Base-by-base conservation (phyloP, 1,140 invertebrate genomes). In the Heliconius melpomene region DNA sequence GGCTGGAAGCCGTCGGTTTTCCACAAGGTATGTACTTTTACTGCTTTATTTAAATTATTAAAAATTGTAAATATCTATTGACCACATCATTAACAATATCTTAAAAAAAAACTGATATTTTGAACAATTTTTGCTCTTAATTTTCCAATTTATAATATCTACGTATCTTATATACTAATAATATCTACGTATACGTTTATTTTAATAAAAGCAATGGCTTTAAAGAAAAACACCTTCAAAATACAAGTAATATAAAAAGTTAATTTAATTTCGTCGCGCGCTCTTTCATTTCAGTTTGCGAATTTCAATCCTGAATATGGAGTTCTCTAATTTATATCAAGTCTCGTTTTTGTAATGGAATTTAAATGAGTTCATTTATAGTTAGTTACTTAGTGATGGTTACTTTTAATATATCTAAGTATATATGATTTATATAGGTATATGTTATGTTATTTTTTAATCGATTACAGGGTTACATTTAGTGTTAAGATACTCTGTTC, bases 1-100 rank as follows among this genome's bases (percentile, higher is more conserved):
- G 94, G 6, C 78, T 95, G 5, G 94, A 94, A 52, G 94, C 93
- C 7, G 94, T 95, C 74, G 94, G 94, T 71, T 95, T 94, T 83
- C 94, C 94, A n/a, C 94, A 95, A 92, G 93, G 94, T 95, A 79
- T 87, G 91, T 66, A 29, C 1, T 36, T 36, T 36, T 36, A 36
- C 0, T 36, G 32, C 1, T 36, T 36, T 7, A 36, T 36, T 36
- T 36, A 36, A 36, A 36, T 36, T 36, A 36, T 36, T 36, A 36
- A 36, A 36, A 36, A 6, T 36, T 36, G 32, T 36, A 36, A 36
- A 36, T 36, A 36, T 36, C 32, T 36, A 32, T 32, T 32, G 2
- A 32, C 0, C 32, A 7, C 6, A 32, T 32, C 6, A 32, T 36
- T 36, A 36, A 36, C 6, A 36, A 7, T 36, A 36, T 36, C 0